phyloP scores from a whole-genome alignment of 1,140 invertebrate species.

The Vanessa atalanta region DNA sequence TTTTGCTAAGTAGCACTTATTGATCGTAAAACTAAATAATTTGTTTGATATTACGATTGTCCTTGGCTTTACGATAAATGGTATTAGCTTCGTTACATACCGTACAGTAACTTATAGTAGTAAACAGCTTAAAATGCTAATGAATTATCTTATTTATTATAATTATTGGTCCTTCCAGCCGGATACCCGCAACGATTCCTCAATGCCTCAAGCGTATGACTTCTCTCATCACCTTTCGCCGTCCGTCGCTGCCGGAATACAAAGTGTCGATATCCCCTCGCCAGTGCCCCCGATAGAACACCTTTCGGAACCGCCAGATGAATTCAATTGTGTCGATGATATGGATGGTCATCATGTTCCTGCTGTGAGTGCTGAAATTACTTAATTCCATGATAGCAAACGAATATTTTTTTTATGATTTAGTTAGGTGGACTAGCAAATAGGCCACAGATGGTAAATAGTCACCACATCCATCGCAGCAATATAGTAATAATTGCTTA shows the following conservation, averaged over 20 bases:
- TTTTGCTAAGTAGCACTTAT: too few species aligned
- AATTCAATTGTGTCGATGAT: conserved; percentile 56
- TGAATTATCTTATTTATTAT: not conserved
- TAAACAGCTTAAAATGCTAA: not conserved
- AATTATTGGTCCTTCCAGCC: conserved; percentile 49
- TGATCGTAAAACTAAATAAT: not conserved
- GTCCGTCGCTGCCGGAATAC: conserved; percentile 62
- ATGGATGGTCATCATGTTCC: conserved; percentile 48
- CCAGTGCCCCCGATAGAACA: conserved; percentile 68
- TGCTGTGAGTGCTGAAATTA: conserved; percentile 43
- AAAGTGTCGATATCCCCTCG: conserved; percentile 75
- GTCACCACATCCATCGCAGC: not conserved
- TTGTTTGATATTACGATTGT: not conserved
- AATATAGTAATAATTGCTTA: too few species aligned
- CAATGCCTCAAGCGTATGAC: conserved; percentile 76
- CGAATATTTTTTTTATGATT: not conserved
- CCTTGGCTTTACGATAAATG: too few species aligned
- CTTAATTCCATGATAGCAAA: too few species aligned
- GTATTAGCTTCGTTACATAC: too few species aligned
- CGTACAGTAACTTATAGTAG: too few species aligned
- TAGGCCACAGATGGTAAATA: not conserved
- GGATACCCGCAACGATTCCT: conserved; percentile 73
- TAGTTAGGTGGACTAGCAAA: too few species aligned
- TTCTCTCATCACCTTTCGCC: conserved; percentile 76
- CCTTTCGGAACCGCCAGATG: conserved; percentile 44